Evolutionary conservation across 2,113 vertebrate species (phyloP), one percentile per base, ranked within the genome.

Genomic region (Phoxinus phoxinus): DNA sequence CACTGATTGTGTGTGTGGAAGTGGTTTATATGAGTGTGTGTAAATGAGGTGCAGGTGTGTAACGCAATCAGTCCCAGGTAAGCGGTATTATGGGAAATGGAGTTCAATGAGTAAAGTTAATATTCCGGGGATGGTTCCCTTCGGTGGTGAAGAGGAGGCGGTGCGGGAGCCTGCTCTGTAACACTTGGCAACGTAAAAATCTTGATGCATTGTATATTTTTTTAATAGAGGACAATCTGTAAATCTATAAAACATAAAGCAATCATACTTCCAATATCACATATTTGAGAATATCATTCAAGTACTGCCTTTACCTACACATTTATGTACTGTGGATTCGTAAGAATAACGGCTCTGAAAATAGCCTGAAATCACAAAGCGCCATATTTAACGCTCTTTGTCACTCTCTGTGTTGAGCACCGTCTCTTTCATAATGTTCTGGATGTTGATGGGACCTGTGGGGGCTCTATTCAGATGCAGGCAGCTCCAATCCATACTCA

Each of bases 391-490:
- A 93, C 92, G 27, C 88, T 74, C 91, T 85, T 75, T 53, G 90
- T 79, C 84, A 65, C 73, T 37, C 41, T 67, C 53, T 58, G 92
- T 78, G 78, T 89, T 81, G 51, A 32, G 30, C 82, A 4, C 71
- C 3, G 15, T 67, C 83, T 89, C 90, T 85, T 90, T 51, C 58
- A 58, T 94, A 93, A 94, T 93, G 92, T 91, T 89, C 91, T 90
- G 90, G 90, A 67, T 81, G 91, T 94, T 93, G 94, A 94, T 94
- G 93, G 93, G 93, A 93, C 93, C 94, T 93, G 92, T 91, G 92
- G 83, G 71, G 65, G 51, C 75, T 92, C 93, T 92, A 92, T 94
- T 94, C 92, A 92, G 93, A 91, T 92, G 88, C 91, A 88, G 91
- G 91, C 92, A 71, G 67, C 67, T 71, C 19, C 67, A 71, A 71